Evolutionary conservation across 2,113 vertebrate genomes (phyloP), one percentile per base, ranked within the genome.

Genomic region (Boleophthalmus pectinirostris): DNA sequence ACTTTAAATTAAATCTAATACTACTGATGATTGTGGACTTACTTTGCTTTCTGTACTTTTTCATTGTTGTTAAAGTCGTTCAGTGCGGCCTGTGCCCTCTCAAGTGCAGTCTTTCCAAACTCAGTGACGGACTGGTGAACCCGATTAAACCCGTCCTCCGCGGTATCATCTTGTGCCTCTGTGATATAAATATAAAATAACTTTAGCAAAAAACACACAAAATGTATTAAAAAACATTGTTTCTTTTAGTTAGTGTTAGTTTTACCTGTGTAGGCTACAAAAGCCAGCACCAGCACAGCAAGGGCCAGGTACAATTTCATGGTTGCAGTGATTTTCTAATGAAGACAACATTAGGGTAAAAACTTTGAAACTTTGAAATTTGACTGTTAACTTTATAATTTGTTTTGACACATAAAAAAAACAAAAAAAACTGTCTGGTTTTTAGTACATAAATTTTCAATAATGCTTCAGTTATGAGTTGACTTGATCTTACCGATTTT

Each of bases 221-320:
- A n/a, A n/a, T 29, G 2, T 29, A 29, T 21, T 16, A 24, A 43
- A 0, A 12, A 4, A 8, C 1, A 9, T 16, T 29, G 16, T 25
- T 1, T 16, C 5, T 9, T n/a, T 14, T 47, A 4, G 21, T 2
- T 5, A 25, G 56, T 21, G 1, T 11, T 11, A 29, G 47, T 89
- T 86, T 49, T 65, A 94, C 94, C 92, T 79, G 92, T 74, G 73
- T 88, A 87, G 24, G 90, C 91, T 10, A 90, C 82, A 16, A 94
- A 78, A 46, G 91, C 93, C 81, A 94, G 75, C 80, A 95, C 60
- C 71, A 94, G 61, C 77, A 94, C 84, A 1, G 92, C 91, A 33
- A 92, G 57, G 16, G 93, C 91, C 0, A 94, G 74, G 60, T 81
- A 89, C 51, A 93, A 80, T 85, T 76, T 93, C 94, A 95, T 95